A percentile compares a stretch with the other conserved stretches of the same genome.
phyloP scores from a whole-genome alignment of 2,888 invertebrate species.

The Lysandra bellargus region DNA sequence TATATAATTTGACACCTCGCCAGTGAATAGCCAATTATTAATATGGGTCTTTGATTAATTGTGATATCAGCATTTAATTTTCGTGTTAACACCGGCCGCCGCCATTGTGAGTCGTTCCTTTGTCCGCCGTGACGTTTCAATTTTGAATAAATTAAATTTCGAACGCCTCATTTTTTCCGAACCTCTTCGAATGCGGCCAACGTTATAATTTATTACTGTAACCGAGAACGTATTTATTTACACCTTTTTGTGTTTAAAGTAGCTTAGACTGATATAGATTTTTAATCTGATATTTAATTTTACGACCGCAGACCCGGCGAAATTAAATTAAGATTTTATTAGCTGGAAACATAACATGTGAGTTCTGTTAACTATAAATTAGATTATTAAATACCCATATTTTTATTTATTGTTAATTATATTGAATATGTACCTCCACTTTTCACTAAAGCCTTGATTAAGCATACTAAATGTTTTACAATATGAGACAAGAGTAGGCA shows the following conservation, averaged over 20 bases:
- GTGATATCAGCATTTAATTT: slow-evolving; percentile 81
- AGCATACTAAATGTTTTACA: no score
- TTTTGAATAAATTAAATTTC: slow-evolving; percentile 81
- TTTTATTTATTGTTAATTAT: not conserved
- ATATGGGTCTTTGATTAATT: slow-evolving; percentile 80
- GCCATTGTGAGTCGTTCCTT: slow-evolving; percentile 73
- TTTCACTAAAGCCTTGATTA: no score
- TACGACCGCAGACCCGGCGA: not conserved
- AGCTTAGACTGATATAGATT: slow-evolving; percentile 30
- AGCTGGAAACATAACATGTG: not conserved
- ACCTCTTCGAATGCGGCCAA: slow-evolving; percentile 64
- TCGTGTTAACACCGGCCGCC: slow-evolving; percentile 75
- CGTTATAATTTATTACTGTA: slow-evolving; percentile 74
- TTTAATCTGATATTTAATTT: slow-evolving; percentile 17
- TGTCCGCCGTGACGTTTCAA: slow-evolving; percentile 79
- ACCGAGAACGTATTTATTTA: slow-evolving; percentile 63
- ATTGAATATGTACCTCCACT: no score
- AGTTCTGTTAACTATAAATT: not conserved
- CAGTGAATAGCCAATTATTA: slow-evolving; percentile 80
- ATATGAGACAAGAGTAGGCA: no score
- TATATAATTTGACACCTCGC: slow-evolving; percentile 80
- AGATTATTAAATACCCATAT: not conserved
- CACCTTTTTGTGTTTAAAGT: slow-evolving; percentile 48
- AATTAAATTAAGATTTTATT: slow-evolving; percentile 12
- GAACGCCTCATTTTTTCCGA: slow-evolving; percentile 77